These are phyloP conservation scores for Lycopodina hypogea DNA, from an alignment of 37 sponge, comb jelly and placozoan species.

Conservation along the genomic window DNA sequence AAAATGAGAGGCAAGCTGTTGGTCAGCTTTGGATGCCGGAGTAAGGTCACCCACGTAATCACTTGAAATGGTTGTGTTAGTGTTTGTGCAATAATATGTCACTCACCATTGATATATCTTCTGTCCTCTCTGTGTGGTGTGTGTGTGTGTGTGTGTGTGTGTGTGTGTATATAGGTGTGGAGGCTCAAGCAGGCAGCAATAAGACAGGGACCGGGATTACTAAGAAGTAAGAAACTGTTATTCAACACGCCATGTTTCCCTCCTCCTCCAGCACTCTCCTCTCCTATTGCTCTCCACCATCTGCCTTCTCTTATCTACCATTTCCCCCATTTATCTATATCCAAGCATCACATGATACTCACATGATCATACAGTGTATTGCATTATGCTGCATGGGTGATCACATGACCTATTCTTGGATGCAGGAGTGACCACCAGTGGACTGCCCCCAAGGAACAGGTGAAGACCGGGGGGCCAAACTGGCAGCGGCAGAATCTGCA, in stretches of 20 bases:
- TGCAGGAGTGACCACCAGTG: constrained; percentile 16
- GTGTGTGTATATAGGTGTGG: constrained; percentile 3
- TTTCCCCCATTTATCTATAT: not conserved
- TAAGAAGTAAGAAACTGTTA: constrained; percentile 22
- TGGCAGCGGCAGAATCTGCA: constrained; percentile 35
- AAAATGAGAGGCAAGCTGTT: too few species aligned
- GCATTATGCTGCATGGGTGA: not conserved
- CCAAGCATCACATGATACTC: not conserved
- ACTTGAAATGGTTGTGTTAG: too few species aligned
- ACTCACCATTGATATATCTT: too few species aligned
- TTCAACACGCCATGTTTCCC: not conserved
- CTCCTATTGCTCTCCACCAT: not conserved
- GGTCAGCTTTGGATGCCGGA: too few species aligned
- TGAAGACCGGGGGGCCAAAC: constrained; percentile 63
- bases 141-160: too few species aligned
- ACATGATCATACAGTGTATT: not conserved
- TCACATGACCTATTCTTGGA: not conserved
- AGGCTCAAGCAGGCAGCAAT: not conserved
- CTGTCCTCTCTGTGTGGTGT: too few species aligned
- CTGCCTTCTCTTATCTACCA: not conserved
- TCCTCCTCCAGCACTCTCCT: not conserved
- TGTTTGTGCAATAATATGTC: too few species aligned
- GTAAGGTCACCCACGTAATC: too few species aligned
- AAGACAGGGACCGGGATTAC: constrained; percentile 11
- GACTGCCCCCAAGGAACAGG: constrained; percentile 14